These are phyloP conservation scores for Ennomos fuscantarius DNA, from an alignment of 2,888 invertebrate genomes.

Conservation along the genomic window DNA sequence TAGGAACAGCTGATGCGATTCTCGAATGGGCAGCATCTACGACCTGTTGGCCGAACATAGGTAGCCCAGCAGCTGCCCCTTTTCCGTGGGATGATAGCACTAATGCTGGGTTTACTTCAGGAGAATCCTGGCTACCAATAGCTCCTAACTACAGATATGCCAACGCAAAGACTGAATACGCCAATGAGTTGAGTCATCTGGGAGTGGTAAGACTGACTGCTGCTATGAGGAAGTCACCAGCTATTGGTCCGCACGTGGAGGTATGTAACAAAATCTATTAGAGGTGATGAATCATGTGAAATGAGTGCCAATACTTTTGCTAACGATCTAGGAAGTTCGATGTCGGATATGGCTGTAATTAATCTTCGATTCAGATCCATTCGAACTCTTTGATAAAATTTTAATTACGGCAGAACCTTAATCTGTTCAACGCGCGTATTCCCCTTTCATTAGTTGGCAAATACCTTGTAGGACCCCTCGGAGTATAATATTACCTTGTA, in stretches of 20 bases:
- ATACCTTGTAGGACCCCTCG: constrained; percentile 23
- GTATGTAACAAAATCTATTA: constrained; percentile 47
- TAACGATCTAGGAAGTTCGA: background rate
- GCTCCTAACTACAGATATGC: constrained; percentile 86
- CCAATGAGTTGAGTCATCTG: constrained; percentile 78
- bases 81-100: constrained; percentile 78
- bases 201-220: constrained; percentile 66
- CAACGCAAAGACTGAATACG: constrained; percentile 86
- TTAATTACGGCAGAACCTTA: constrained; percentile 10
- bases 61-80: constrained; percentile 59
- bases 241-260: constrained; percentile 73
- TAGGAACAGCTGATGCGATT: constrained; percentile 86
- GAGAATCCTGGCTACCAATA: constrained; percentile 88
- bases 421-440: constrained; percentile 3
- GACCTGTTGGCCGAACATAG: constrained; percentile 79
- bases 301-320: background rate
- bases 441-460: constrained; percentile 25
- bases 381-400: constrained; percentile 17
- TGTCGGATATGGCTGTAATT: constrained; percentile 1
- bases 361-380: constrained; percentile 1
- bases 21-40: constrained; percentile 71
- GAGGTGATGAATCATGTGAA: too few relatives aligned
- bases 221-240: constrained; percentile 74
- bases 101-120: constrained; percentile 79
- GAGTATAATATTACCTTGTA: constrained; percentile 32